Evolutionary conservation across 2,888 invertebrate species (phyloP), one percentile per base, ranked within the genome.

Genomic region (Craniophora ligustri): DNA sequence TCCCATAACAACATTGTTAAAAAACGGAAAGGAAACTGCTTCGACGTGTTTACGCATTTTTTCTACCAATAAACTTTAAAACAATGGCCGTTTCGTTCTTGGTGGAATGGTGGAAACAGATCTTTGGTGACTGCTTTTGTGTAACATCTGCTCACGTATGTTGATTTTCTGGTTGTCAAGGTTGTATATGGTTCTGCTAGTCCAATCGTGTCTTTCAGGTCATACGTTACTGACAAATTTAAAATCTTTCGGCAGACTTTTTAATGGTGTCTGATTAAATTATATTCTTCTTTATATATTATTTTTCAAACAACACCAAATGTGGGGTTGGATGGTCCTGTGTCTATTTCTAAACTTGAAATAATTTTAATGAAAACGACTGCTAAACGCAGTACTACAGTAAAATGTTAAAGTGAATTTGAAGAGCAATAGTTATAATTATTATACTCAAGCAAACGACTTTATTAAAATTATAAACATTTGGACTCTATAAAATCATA

Each of bases 1-100:
- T 79, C 78, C 76, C 78, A 83, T 78, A 82, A 78, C 75, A 78
- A 64, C 70, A 70, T 78, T 79, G 75, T 76, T 70, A 46, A 67
- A 30, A 68, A 73, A 63, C 78, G 75, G 75, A 82, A 74, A 79
- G 69, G 65, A 69, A 70, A 69, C 60, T 31, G 34, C 53, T 39
- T 55, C 47, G 47, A 23, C 15, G 19, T 54, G 59, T 59, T 69
- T 71, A 72, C 55, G 59, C 70, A 67, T 72, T 77, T 78, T 70
- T 55, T 55, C 55, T 66, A 46, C 49, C 60, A 60, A 56, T 66
- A 63, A 57, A 38, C 60, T 56, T 32, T 35, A 13, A 36, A 63
- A 71, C 68, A 73, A 73, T 74, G 41, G 55, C 16, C 11, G 44
- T 46, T 46, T 15, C 18, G 45, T 56, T 58, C 59, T 69, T 56